Percentiles rank a stretch among this genome's conserved stretches.
Evolutionary conservation across 2,797 vertebrate species (phyloP).

Genomic region (Ateles fusciceps): DNA sequence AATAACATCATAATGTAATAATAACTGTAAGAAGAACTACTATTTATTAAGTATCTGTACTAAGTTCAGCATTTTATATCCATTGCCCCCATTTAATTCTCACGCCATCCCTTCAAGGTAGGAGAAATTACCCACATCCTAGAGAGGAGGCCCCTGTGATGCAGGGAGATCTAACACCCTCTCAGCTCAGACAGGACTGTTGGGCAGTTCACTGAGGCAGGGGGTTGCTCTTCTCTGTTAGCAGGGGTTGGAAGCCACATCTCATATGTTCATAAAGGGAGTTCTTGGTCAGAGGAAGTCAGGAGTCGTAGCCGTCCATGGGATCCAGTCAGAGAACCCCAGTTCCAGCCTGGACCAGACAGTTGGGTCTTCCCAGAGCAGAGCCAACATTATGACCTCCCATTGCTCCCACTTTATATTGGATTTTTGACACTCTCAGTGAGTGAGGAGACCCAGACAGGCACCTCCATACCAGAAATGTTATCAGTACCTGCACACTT

Average conservation of each 20-base stretch:
- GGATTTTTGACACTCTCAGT: neutral
- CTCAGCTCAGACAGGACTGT: neutral
- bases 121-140: neutral
- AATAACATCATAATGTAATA: constrained; percentile 33
- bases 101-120: neutral
- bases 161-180: neutral
- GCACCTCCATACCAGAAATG: neutral
- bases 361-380: neutral
- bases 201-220: neutral
- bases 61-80: neutral
- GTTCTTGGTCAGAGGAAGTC: neutral
- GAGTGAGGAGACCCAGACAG: neutral
- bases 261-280: neutral
- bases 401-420: neutral
- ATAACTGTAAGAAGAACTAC: neutral
- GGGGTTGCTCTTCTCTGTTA: neutral
- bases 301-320: neutral
- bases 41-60: neutral
- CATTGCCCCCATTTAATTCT: neutral
- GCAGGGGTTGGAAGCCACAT: neutral
- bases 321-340: neutral
- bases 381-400: neutral
- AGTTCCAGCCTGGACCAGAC: neutral
- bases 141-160: neutral
- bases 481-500: neutral